Percentiles rank a stretch among this genome's conserved stretches.
phyloP scores from a whole-genome alignment of 2,113 vertebrate genomes.

The Xyliphius kryptos region DNA sequence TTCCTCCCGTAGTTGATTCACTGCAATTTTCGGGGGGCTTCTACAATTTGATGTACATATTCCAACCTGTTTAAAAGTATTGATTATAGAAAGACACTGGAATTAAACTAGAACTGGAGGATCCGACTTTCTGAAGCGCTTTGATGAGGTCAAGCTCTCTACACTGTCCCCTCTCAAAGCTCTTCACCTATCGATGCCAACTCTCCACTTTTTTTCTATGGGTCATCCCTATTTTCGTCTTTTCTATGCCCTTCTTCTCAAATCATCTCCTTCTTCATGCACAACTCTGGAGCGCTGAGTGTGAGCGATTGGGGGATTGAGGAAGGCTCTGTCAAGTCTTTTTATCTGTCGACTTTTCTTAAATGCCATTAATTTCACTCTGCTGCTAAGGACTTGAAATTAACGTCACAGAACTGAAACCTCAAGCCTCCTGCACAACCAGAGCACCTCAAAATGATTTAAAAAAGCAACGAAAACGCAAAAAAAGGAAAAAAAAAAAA shows the following conservation, averaged over 20 bases:
- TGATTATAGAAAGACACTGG: too few species aligned
- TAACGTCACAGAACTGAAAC: constrained; percentile 72
- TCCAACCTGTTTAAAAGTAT: too few species aligned
- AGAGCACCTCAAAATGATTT: constrained; percentile 47
- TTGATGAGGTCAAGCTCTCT: too few species aligned
- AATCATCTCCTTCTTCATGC: constrained; percentile 22
- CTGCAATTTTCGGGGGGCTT: too few species aligned
- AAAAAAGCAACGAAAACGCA: constrained; percentile 28
- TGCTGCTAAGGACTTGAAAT: constrained; percentile 69
- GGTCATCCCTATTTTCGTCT: constrained; percentile 7
- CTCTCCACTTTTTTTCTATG: constrained; percentile 17
- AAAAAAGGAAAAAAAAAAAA: constrained; percentile 24
- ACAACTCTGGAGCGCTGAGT: constrained; percentile 48
- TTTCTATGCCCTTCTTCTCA: constrained; percentile 24
- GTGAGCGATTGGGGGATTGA: constrained; percentile 17
- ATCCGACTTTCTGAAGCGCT: too few species aligned
- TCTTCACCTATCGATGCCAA: too few species aligned
- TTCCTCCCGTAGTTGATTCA: too few species aligned
- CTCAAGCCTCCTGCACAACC: constrained; percentile 62
- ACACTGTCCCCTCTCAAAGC: too few species aligned
- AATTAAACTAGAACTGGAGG: too few species aligned
- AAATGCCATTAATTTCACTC: constrained; percentile 62
- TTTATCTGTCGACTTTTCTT: constrained; percentile 55
- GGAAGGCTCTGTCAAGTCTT: constrained; percentile 32
- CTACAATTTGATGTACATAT: too few species aligned